These are phyloP conservation scores for Nipponia nippon DNA, from an alignment of 2,113 vertebrate genomes.

Conservation along the genomic window DNA sequence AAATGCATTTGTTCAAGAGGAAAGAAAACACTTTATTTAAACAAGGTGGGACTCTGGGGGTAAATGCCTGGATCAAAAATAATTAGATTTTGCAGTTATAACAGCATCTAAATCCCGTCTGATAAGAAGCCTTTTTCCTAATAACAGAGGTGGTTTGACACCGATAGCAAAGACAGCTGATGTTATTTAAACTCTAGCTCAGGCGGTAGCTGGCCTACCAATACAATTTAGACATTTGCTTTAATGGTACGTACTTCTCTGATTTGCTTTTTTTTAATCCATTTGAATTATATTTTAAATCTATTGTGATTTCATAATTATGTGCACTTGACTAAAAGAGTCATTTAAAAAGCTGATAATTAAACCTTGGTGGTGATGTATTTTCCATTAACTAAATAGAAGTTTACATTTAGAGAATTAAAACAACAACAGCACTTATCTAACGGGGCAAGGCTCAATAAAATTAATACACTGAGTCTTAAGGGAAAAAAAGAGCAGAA, in stretches of 20 bases:
- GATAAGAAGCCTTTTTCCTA: constrained; percentile 65
- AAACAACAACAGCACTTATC: constrained; percentile 2
- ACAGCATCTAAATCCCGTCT: constrained; percentile 55
- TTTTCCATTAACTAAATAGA: constrained; percentile 67
- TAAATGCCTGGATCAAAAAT: constrained; percentile 70
- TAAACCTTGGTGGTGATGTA: constrained; percentile 39
- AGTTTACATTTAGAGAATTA: constrained; percentile 65
- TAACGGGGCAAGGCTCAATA: not conserved
- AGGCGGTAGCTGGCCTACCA: not conserved
- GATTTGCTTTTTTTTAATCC: constrained; percentile 34
- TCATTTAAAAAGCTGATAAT: constrained; percentile 51
- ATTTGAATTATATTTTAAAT: constrained; percentile 53
- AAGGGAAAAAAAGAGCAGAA: not conserved
- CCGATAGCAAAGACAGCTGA: not conserved
- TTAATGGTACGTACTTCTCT: constrained; percentile 23
- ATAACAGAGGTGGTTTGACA: constrained; percentile 56
- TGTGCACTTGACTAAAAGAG: constrained; percentile 29
- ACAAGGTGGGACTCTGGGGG: constrained; percentile 56
- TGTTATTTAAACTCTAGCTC: not conserved
- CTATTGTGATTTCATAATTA: constrained; percentile 54
- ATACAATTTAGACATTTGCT: constrained; percentile 16
- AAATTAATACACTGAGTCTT: constrained; percentile 40
- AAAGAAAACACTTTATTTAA: constrained; percentile 75
- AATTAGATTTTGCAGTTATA: constrained; percentile 68
- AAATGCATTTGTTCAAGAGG: constrained; percentile 75